Percentiles rank a stretch among this genome's conserved stretches.
phyloP scores from a whole-genome alignment of 2,113 vertebrate species.

The Cynoglossus semilaevis region DNA sequence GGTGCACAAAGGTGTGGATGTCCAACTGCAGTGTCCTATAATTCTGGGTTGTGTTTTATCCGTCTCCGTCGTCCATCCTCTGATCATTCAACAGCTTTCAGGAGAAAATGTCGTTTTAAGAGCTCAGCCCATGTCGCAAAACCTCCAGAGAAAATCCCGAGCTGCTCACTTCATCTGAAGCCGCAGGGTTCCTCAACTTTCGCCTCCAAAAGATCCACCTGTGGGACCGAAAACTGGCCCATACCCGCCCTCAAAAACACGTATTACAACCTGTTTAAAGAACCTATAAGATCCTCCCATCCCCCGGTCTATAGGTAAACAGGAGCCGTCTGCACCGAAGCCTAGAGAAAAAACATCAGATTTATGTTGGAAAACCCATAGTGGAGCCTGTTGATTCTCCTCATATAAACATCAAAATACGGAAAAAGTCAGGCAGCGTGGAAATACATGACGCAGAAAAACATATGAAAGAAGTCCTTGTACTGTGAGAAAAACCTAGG shows the following conservation, averaged over 20 bases:
- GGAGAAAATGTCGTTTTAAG: constrained; percentile 36
- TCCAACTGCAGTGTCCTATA: constrained; percentile 3
- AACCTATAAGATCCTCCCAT: constrained; percentile 54
- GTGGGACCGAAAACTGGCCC: constrained; percentile 33
- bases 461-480: constrained; percentile 56
- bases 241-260: constrained; percentile 43
- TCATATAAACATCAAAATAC: constrained; percentile 54
- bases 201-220: constrained; percentile 33
- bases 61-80: constrained; percentile 56
- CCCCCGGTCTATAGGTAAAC: constrained; percentile 50
- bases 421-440: constrained; percentile 41
- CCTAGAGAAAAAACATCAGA: constrained; percentile 15
- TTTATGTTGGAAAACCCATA: constrained; percentile 53
- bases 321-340: constrained; percentile 41
- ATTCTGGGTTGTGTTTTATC: constrained; percentile 11
- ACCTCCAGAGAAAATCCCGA: constrained; percentile 35
- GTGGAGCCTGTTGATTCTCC: constrained; percentile 37
- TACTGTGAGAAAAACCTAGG: constrained; percentile 27
- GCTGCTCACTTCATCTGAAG: constrained; percentile 37
- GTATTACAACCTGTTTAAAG: constrained; percentile 15
- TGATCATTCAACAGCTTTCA: constrained; percentile 32
- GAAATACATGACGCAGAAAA: constrained; percentile 48
- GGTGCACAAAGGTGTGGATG: constrained; percentile 13
- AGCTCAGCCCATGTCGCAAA: constrained; percentile 73
- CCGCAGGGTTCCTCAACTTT: constrained; percentile 18